These are phyloP conservation scores for Leucoraja ocellata DNA, from an alignment of 2,797 vertebrate genomes.

Conservation along the genomic window DNA sequence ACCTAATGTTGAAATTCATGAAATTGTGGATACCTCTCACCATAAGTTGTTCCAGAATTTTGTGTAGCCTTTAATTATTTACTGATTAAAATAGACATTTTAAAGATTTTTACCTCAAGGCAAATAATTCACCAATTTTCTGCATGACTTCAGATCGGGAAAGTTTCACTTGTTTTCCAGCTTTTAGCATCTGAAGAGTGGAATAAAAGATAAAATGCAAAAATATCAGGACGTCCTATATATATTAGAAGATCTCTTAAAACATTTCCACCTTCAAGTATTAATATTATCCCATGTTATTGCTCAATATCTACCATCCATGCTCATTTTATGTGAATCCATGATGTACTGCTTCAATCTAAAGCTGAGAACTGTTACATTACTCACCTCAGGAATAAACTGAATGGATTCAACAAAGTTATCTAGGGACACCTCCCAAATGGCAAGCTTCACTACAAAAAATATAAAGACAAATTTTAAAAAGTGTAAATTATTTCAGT, in stretches of 20 bases:
- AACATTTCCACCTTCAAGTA: not conserved
- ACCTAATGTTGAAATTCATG: no score
- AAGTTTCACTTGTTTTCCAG: conserved; percentile 78
- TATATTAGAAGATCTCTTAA: not conserved
- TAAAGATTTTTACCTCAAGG: conserved; percentile 68
- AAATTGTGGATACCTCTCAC: not conserved
- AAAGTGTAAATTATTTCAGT: not conserved
- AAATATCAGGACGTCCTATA: not conserved
- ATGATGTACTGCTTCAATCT: not conserved
- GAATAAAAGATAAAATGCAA: conserved; percentile 8
- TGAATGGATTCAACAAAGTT: conserved; percentile 95
- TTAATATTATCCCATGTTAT: not conserved
- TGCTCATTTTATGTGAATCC: not conserved
- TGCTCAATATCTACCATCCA: not conserved
- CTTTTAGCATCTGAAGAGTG: conserved; percentile 75
- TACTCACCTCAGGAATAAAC: conserved; percentile 85
- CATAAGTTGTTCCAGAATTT: not conserved
- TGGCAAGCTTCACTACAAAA: conserved; percentile 85
- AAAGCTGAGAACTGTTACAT: not conserved
- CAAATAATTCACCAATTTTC: conserved; percentile 94
- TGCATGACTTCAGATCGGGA: conserved; percentile 93
- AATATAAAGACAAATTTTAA: not conserved
- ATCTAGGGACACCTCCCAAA: conserved; percentile 90
- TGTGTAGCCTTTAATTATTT: not conserved
- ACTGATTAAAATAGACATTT: not conserved